Percentiles rank a stretch among this genome's conserved stretches.
Conservation (phyloP, 2,888 invertebrate species). For the Aphodius sticticus region DNA sequence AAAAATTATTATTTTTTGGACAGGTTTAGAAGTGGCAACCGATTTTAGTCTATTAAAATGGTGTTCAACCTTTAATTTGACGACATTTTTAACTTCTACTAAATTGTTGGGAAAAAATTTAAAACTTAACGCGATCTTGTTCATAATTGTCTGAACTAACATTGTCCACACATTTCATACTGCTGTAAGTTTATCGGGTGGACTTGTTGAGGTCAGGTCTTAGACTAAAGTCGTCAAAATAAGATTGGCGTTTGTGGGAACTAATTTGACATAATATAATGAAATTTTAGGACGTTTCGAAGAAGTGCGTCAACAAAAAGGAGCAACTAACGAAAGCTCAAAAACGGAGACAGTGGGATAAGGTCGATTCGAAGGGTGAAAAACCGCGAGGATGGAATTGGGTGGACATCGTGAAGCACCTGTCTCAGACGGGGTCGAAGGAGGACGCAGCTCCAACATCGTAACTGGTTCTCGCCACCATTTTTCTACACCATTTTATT, state of each 20-base stretch:
- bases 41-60: too few species aligned
- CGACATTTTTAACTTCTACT: too few species aligned
- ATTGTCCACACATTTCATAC: too few species aligned
- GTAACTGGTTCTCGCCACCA: constrained; percentile 38
- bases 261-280: constrained; percentile 21
- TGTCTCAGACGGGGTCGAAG: constrained; percentile 79
- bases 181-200: not conserved
- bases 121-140: too few species aligned
- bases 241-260: not conserved
- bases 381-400: constrained; percentile 91
- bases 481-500: constrained; percentile 47
- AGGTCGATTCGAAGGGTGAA: constrained; percentile 81
- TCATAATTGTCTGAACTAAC: too few species aligned
- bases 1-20: too few species aligned
- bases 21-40: too few species aligned
- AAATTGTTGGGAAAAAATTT: too few species aligned
- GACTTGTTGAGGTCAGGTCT: not conserved
- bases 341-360: constrained; percentile 88
- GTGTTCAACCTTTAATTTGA: too few species aligned
- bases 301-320: constrained; percentile 73
- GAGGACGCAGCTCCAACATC: constrained; percentile 54
- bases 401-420: constrained; percentile 95
- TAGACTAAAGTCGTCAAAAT: not conserved
- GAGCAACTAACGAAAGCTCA: constrained; percentile 92
- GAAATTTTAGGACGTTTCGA: constrained; percentile 54